A percentile compares a stretch with the other conserved stretches of the same genome.
Conservation (phyloP, 2,888 invertebrate genomes). For the Tenthredo distinguenda region DNA sequence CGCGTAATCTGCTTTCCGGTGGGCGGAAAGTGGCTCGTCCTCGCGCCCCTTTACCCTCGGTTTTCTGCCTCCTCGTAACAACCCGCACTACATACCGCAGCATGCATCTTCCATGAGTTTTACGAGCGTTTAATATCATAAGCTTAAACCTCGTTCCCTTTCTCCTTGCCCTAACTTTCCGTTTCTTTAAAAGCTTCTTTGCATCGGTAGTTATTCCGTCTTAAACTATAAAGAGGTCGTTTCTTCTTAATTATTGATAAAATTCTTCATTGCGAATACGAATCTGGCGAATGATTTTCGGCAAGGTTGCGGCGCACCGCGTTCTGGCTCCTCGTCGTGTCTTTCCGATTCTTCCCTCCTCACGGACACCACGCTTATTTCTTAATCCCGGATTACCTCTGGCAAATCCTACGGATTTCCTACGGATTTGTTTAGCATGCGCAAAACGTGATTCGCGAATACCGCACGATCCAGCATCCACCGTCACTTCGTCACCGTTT, state of each 20-base stretch:
- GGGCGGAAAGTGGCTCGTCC: conserved; percentile 52
- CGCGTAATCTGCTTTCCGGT: conserved; percentile 54
- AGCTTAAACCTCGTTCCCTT: conserved; percentile 42
- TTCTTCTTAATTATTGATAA: neutral
- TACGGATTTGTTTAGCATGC: conserved; percentile 42
- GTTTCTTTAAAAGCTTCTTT: conserved; percentile 32
- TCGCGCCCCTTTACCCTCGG: conserved; percentile 29
- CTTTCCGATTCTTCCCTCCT: conserved; percentile 4
- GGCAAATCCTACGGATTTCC: conserved; percentile 28
- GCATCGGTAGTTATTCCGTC: neutral
- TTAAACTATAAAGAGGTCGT: neutral
- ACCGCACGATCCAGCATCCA: neutral
- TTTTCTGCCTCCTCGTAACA: conserved; percentile 48
- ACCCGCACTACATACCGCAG: conserved; percentile 50
- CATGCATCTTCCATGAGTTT: conserved; percentile 55
- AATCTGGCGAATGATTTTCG: neutral
- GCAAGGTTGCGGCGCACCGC: conserved; percentile 45
- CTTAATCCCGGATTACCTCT: conserved; percentile 41
- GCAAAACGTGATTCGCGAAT: conserved; percentile 22
- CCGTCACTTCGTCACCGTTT: neutral
- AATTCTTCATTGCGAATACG: neutral
- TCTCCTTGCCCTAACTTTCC: neutral
- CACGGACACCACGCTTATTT: conserved; percentile 26
- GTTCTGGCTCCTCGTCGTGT: conserved; percentile 52
- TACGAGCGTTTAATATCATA: conserved; percentile 54